Base-by-base conservation (phyloP, 2,113 vertebrate species). In the Rhinogobius similis region DNA sequence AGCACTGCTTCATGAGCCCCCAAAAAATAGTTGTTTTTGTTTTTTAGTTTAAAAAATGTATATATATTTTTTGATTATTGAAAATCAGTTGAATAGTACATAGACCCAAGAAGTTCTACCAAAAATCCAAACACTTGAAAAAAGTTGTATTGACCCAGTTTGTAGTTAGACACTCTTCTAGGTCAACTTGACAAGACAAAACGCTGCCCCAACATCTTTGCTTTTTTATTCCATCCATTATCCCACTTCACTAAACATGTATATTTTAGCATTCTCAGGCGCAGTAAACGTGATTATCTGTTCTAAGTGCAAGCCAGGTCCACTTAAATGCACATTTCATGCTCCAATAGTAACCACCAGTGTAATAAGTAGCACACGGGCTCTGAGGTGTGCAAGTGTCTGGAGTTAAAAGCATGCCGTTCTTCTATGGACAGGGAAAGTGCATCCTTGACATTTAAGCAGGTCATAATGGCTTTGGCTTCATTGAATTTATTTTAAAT, bases 271-370 rank as follows among this genome's bases (percentile, higher is more conserved):
- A 38, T 38, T 36, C 9, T 61, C 29, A 38, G 18, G 20, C 20
- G 9, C 9, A n/a, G 58, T 36, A n/a, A 36, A 38, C 9, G 10
- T 61, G 18, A 61, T 61, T 24, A 43, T 43, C 39, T 63, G 12
- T 39, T 23, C 39, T 39, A 43, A 43, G 36, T 63, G 39, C 36
- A 43, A 43, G 62, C 13, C 62, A 43, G 13, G 38, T 39, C n/a
- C 38, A 39, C 39, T 63, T 63, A 39, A 83, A 84, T 81, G 82
- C 76, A 82, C 14, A 9, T 81, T 87, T 85, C 73, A 74, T 73
- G 62, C 72, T 82, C 75, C 44, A 80, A 72, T 59, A 65, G 68
- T 62, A 70, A 77, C 70, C 78, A 78, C 68, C 77, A 81, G 72
- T 21, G 68, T 77, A 72, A 63, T 75, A 70, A 73, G 75, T 65